Percentiles rank a stretch among this genome's conserved stretches.
phyloP scores from a whole-genome alignment of 2,113 vertebrate genomes.

The Gorsachius goisagi region DNA sequence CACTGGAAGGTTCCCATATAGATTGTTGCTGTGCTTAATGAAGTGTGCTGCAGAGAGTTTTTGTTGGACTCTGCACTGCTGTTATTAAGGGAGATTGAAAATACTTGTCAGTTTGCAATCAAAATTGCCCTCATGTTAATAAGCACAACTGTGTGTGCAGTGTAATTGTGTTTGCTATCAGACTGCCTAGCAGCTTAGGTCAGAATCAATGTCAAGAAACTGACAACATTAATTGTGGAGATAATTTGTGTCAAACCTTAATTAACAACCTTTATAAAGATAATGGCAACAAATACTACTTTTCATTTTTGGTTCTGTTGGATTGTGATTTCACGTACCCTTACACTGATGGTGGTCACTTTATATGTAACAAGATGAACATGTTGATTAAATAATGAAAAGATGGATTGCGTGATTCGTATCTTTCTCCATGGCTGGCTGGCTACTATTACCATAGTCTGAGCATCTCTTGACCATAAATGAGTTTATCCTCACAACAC shows the following conservation, averaged over 20 bases:
- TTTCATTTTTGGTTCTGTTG: not conserved
- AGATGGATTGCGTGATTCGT: not conserved
- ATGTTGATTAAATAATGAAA: not conserved
- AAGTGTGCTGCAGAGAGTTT: slow-evolving; percentile 21
- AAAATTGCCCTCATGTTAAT: slow-evolving; percentile 53
- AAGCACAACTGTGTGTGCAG: not conserved
- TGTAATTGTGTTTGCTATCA: slow-evolving; percentile 39
- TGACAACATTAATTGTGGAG: not conserved
- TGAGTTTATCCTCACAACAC: not conserved
- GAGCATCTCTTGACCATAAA: not conserved
- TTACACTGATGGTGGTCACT: not conserved
- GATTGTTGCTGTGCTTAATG: slow-evolving; percentile 54
- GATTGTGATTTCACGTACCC: not conserved
- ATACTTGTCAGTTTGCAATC: slow-evolving; percentile 43
- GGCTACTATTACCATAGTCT: not conserved
- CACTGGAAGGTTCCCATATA: slow-evolving; percentile 18
- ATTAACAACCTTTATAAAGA: slow-evolving; percentile 25
- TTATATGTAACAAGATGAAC: not conserved
- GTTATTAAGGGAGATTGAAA: slow-evolving; percentile 51
- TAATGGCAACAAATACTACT: not conserved
- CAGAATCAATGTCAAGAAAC: slow-evolving; percentile 15
- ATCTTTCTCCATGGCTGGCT: not conserved
- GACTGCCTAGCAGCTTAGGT: slow-evolving; percentile 15
- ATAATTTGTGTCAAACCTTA: slow-evolving; percentile 8
- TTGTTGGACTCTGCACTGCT: slow-evolving; percentile 24